These are phyloP conservation scores for Spheniscus humboldti DNA, from an alignment of 2,797 vertebrate species.

Conservation along the genomic window DNA sequence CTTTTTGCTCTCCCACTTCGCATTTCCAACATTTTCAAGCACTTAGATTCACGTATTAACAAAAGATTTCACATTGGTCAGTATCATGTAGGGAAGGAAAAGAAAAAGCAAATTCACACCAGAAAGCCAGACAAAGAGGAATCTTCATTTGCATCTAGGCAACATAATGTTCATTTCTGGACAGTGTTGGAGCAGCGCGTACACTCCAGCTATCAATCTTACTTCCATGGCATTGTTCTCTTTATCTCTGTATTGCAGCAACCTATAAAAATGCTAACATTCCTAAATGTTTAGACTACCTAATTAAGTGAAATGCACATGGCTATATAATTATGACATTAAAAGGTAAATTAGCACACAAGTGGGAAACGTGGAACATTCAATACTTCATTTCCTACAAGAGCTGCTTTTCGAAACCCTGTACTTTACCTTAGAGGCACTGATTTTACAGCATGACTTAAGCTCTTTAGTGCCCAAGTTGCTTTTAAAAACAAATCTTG, in stretches of 20 bases:
- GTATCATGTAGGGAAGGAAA: background rate
- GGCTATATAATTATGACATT: background rate
- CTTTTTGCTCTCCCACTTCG: background rate
- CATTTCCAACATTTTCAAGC: background rate
- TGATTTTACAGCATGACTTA: background rate
- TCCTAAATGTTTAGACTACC: background rate
- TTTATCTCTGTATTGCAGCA: slow-evolving; percentile 52
- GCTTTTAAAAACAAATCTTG: background rate
- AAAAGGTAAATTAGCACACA: background rate
- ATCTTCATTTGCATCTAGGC: slow-evolving; percentile 1
- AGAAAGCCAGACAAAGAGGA: background rate
- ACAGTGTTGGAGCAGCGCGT: background rate
- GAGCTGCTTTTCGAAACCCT: background rate
- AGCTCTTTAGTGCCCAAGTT: background rate
- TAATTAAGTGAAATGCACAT: background rate
- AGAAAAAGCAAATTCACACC: background rate
- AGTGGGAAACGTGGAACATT: background rate
- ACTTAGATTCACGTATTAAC: background rate
- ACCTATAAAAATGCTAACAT: slow-evolving; percentile 10
- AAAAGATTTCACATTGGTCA: background rate
- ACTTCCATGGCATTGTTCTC: background rate
- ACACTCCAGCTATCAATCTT: slow-evolving; percentile 26
- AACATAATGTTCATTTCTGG: background rate
- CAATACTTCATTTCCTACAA: background rate
- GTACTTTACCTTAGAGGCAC: background rate